A percentile compares a stretch with the other conserved stretches of the same genome.
phyloP scores from a whole-genome alignment of 2,797 vertebrate species.

The Emys orbicularis region DNA sequence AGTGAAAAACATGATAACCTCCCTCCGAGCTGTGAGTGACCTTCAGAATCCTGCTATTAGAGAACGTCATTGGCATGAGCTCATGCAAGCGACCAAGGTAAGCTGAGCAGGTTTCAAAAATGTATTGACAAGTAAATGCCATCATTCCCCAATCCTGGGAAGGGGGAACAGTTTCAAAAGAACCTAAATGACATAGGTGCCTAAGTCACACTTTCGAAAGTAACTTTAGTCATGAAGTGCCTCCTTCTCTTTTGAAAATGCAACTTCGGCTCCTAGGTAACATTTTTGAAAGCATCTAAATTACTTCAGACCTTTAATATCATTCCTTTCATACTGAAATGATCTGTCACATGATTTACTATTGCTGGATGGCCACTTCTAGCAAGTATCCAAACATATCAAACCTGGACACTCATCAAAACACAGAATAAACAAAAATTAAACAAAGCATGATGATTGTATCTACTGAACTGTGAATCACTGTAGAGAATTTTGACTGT shows the following conservation, averaged over 20 bases:
- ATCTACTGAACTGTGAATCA: not conserved
- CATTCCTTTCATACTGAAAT: not conserved
- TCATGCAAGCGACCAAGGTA: slow-evolving; percentile 82
- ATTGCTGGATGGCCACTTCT: not conserved
- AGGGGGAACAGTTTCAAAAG: too few species aligned
- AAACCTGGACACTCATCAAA: not conserved
- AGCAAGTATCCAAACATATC: not conserved
- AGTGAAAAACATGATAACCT: slow-evolving; percentile 79
- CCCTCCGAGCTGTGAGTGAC: slow-evolving; percentile 76
- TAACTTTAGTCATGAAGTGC: not conserved
- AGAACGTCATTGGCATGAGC: slow-evolving; percentile 83
- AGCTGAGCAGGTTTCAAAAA: not conserved
- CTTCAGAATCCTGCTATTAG: slow-evolving; percentile 83
- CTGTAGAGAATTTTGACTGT: not conserved
- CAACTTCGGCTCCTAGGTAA: not conserved
- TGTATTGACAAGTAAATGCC: not conserved
- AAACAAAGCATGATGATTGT: not conserved
- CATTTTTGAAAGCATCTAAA: not conserved
- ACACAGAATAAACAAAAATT: not conserved
- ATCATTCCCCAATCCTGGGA: not conserved
- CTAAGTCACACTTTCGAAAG: not conserved
- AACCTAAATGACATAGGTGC: too few species aligned
- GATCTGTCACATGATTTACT: not conserved
- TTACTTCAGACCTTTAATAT: not conserved
- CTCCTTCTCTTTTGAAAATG: not conserved